Evolutionary conservation across 2,797 vertebrate genomes (phyloP).

Genomic region (Cuniculus paca): DNA sequence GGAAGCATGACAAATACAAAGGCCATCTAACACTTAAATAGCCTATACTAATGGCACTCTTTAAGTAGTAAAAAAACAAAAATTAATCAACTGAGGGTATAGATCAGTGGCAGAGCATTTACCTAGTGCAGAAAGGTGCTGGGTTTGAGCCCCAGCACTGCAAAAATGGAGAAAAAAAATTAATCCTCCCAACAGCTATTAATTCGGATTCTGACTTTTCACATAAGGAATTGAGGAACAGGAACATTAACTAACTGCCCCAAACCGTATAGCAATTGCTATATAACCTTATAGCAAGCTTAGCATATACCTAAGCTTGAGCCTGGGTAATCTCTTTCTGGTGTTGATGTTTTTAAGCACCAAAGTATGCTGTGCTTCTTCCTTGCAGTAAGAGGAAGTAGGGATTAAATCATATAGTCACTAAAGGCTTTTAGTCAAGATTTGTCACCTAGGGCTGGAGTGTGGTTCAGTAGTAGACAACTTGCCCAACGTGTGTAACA

Average conservation of each 20-base stretch:
- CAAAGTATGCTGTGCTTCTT: not conserved
- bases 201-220: not conserved
- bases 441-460: not conserved
- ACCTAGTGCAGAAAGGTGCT: not conserved
- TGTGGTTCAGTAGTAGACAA: not conserved
- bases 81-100: not conserved
- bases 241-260: not conserved
- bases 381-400: not conserved
- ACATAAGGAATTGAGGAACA: slow-evolving; percentile 34
- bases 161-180: not conserved
- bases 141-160: not conserved
- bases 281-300: no score
- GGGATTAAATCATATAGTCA: not conserved
- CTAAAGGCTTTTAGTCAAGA: not conserved
- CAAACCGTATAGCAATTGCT: not conserved
- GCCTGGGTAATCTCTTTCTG: not conserved
- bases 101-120: not conserved
- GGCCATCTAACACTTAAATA: not conserved
- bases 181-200: not conserved
- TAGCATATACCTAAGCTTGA: not conserved
- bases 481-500: not conserved
- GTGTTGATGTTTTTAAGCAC: not conserved
- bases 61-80: slow-evolving; percentile 51
- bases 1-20: slow-evolving; percentile 30
- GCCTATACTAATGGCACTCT: not conserved